Base-by-base conservation (phyloP, 64 coral and sea anemone species). In the Pocillopora verrucosa region DNA sequence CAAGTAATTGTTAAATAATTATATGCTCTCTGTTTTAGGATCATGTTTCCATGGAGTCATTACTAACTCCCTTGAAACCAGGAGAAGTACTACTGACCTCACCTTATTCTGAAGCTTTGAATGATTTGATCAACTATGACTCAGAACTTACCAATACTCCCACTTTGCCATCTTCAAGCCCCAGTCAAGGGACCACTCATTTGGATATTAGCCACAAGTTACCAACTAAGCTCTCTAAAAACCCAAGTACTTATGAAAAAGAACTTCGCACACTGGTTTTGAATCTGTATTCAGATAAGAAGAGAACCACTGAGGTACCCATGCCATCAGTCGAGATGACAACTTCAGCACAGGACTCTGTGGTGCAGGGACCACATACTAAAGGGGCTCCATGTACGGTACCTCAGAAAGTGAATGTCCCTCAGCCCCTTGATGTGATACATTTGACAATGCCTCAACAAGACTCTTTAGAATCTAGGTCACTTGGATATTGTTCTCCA, bases 201-300 rank as follows among this genome's bases (percentile, higher is more conserved):
- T 58, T 85, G 64, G 65, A 85, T 67, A 68, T 68, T 9, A 85
- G 64, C 36, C 20, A 17, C 30, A 92, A 92, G 41, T 61, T 75
- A 34, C 90, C 77, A 12, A 80, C 90, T 20, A 76, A 80, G 34
- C 73, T 92, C 74, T 80, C 90, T 0, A 59, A 45, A 24, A 92
- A 92, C 61, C 90, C 90, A 61, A 79, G 73, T 17, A 65, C 60
- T 69, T 87, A 79, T 38, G 90, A 92, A 60, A 92, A 87, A 65
- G 84, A 86, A 34, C 61, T 92, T 14, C 84, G 76, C 9, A 59
- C 56, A 22, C 19, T 87, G 5, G 90, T 92, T 0, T 25, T 92
- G 19, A 83, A 92, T 26, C 70, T 92, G 61, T 92, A 92, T 60
- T 87, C 90, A 72, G 90, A 92, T 34, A 65, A 70, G 61, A 24